Percentiles rank a stretch among this genome's conserved stretches.
Evolutionary conservation across 2,888 invertebrate species (phyloP).

Genomic region (Ectropis crepuscularia): DNA sequence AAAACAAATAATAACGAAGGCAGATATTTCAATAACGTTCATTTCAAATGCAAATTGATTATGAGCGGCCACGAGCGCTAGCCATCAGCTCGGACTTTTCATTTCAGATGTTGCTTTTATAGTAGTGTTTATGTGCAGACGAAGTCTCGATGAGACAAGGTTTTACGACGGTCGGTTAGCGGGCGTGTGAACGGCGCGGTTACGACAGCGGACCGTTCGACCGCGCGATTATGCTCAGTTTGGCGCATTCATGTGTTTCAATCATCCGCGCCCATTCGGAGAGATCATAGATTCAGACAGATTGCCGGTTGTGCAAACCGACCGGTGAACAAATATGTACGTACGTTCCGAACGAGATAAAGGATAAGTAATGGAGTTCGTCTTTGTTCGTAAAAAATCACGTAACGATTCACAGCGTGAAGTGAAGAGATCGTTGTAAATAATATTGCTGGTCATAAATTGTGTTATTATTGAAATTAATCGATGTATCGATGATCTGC

Average conservation of each 20-base stretch:
- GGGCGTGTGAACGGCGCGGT: conserved; percentile 54
- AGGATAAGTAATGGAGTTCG: conserved; percentile 17
- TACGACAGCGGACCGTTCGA: conserved; percentile 46
- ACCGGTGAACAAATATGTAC: conserved; percentile 28
- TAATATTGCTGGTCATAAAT: conserved; percentile 28
- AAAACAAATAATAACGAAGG: no score
- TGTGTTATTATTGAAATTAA: conserved; percentile 15
- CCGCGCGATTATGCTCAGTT: conserved; percentile 56
- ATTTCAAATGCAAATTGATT: no score
- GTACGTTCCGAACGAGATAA: conserved; percentile 14
- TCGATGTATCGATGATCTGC: conserved; percentile 30
- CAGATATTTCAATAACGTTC: no score
- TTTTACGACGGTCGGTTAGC: conserved; percentile 19
- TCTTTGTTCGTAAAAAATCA: conserved; percentile 4
- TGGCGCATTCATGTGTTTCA: conserved; percentile 55
- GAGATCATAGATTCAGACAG: conserved; percentile 39
- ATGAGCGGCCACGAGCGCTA: no score
- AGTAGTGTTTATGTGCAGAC: no score
- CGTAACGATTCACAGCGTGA: neutral
- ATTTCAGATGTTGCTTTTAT: no score
- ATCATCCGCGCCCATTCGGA: conserved; percentile 48
- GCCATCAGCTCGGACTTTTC: no score
- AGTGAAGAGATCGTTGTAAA: conserved; percentile 13
- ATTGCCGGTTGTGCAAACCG: conserved; percentile 45
- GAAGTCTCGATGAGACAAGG: conserved; percentile 3